phyloP scores from a whole-genome alignment of 2,113 vertebrate species.

The Campylorhamphus procurvoides region DNA sequence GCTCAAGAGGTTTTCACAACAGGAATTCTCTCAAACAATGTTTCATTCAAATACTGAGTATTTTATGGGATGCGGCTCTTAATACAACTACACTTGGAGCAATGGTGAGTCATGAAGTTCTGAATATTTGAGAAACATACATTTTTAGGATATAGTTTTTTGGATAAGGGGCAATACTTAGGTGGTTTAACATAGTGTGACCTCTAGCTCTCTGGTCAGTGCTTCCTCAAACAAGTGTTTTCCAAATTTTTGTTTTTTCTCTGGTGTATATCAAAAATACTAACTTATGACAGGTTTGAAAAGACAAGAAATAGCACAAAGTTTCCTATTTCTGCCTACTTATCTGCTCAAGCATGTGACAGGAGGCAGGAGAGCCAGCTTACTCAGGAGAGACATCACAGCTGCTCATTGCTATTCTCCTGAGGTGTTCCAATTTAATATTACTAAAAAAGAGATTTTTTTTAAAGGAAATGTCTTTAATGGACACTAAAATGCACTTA shows the following conservation, averaged over 20 bases:
- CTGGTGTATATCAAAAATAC: accelerated
- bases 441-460: background rate
- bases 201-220: background rate
- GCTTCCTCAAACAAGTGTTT: background rate
- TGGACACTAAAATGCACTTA: background rate
- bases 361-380: background rate
- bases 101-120: background rate
- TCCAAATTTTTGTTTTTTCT: background rate
- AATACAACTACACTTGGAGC: background rate
- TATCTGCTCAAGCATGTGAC: background rate
- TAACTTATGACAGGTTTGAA: background rate
- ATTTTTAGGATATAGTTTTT: background rate
- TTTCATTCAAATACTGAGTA: background rate
- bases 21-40: background rate
- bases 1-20: background rate
- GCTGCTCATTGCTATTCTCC: background rate
- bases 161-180: background rate
- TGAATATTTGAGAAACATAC: background rate
- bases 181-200: background rate
- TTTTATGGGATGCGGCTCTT: background rate
- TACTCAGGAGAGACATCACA: background rate
- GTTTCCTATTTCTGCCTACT: background rate
- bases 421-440: background rate
- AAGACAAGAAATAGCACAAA: background rate
- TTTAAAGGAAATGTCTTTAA: background rate